Evolutionary conservation across 2,797 vertebrate species (phyloP), one percentile per base, ranked within the genome.

Genomic region (Hypotaenidia philippensis): DNA sequence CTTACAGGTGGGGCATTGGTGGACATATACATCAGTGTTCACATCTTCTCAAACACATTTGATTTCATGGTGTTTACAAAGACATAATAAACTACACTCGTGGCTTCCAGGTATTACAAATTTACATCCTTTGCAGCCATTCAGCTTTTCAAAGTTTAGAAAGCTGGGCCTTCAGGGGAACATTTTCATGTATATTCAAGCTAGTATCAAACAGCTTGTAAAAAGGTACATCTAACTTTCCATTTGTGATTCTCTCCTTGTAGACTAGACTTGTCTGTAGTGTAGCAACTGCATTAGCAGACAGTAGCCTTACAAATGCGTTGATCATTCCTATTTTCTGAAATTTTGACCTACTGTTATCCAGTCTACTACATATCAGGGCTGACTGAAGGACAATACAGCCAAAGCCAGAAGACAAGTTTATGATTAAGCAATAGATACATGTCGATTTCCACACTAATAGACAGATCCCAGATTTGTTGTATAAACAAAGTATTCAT

Each of bases 161-260:
- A 75, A 71, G 22, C 1, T 25, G 1, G 1, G 3, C 7, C 11
- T 38, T 61, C 3, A 2, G 16, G 14, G 3, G 6, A 1, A 1
- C 7, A 53, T 86, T 88, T 83, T 45, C 25, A 32, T 8, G 1
- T 66, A 16, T 55, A 44, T 65, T 21, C 31, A 70, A 74, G 18
- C 7, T 57, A 15, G 49, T 53, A 36, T 13, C 9, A 50, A 57
- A 32, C 19, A 57, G 4, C 31, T 52, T 64, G 14, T 25, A 26
- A 79, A 61, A 75, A 45, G 44, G n/a, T 20, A 31, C 5, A 22
- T 87, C 13, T 40, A 45, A 31, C 4, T 50, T 86, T 76, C 9
- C 1, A 3, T 59, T 74, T 89, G 21, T 66, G 11, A 53, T 40
- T 88, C 13, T 29, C 12, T 75, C 13, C 15, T 11, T 22, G 3